Evolutionary conservation across 2,797 vertebrate genomes (phyloP).

Genomic region (Orientallactaga sibirica): DNA sequence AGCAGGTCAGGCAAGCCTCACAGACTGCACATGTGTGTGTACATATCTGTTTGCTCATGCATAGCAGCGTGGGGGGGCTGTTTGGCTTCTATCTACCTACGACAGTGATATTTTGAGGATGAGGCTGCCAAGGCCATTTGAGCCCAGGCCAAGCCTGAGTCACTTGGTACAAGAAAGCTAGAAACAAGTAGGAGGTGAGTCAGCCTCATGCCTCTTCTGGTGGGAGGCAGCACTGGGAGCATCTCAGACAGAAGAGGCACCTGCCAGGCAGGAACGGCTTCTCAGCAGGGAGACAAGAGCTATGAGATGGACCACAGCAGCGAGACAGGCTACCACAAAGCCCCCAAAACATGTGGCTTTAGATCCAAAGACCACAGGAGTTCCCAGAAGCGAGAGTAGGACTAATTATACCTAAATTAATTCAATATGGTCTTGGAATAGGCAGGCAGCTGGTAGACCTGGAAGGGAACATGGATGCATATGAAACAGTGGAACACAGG

Average conservation of each 20-base stretch:
- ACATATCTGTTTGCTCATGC: too few species aligned
- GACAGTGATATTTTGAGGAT: background rate
- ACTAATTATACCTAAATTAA: background rate
- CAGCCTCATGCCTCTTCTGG: accelerated
- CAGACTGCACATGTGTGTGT: accelerated
- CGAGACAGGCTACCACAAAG: background rate
- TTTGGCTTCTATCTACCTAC: background rate
- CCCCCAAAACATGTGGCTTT: background rate
- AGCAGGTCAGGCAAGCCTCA: accelerated
- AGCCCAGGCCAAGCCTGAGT: background rate
- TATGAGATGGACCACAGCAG: background rate
- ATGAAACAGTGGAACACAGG: background rate
- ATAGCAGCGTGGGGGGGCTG: too few species aligned
- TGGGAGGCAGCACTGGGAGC: background rate
- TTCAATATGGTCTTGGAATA: background rate
- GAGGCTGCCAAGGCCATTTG: background rate
- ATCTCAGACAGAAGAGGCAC: background rate
- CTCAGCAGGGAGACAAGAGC: background rate
- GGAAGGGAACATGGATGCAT: background rate
- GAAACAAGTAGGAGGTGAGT: background rate
- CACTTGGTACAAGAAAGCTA: background rate
- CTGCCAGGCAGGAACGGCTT: background rate
- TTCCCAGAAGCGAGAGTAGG: background rate
- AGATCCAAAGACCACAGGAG: background rate
- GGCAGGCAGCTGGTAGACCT: background rate